Evolutionary conservation across 2,113 vertebrate genomes (phyloP), one percentile per base, ranked within the genome.

Genomic region (Oncorhynchus tshawytscha): DNA sequence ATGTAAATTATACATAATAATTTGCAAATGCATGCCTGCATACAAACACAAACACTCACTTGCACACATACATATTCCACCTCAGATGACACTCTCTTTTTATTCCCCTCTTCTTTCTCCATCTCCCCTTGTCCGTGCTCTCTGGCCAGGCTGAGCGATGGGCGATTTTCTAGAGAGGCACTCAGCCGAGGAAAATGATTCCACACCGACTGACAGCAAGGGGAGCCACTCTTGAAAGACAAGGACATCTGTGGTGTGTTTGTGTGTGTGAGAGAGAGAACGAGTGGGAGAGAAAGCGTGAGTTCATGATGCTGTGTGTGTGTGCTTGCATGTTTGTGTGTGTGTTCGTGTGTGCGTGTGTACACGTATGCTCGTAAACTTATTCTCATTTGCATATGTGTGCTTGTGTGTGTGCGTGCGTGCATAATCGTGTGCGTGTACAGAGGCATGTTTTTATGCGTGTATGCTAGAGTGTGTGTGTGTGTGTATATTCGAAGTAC

Each of bases 131-230:
- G 76, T 86, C 75, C 78, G 78, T 16, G 51, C 82, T 82, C 77
- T 24, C 68, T 18, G 87, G 74, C 65, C 73, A 6, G 77, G 72
- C 79, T 81, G 81, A 88, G 84, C 66, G 75, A 86, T 85, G 81
- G 81, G 31, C 20, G 77, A 88, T 88, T 86, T 89, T 86, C 77
- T 88, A 78, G 74, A 83, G 81, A 88, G 76, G 81, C 87, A 84
- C 87, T 93, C 83, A 91, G 82, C 82, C 39, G 71, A 82, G 85
- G 78, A 80, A 89, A 92, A 89, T 86, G 82, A 89, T 90, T 89
- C 82, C 85, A 84, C 83, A 79, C 78, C 74, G 71, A 67, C 83
- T 81, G 86, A 88, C 84, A 86, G 82, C 25, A 6, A 85, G 75
- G 79, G 72, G 67, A 81, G 80, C 69, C 73, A 72, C 74, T 83